Conservation (phyloP, 1,140 invertebrate genomes). For the Octopus sinensis region DNA sequence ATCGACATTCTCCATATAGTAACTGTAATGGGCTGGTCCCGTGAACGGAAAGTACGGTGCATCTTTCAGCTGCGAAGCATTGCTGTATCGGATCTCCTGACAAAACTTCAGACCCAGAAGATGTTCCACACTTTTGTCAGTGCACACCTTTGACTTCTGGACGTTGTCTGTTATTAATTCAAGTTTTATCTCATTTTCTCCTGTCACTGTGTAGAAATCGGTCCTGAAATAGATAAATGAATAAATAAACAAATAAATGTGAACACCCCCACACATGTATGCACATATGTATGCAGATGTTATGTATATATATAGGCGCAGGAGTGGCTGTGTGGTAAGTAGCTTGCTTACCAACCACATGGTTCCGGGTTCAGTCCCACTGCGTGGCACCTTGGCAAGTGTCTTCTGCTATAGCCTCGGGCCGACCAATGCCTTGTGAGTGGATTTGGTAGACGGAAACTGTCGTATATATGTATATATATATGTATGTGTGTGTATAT, state of each 20-base stretch:
- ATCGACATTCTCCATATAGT: constrained; percentile 80
- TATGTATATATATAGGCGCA: too few relatives aligned
- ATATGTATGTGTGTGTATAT: too few relatives aligned
- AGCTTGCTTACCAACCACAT: too few relatives aligned
- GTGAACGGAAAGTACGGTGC: constrained; percentile 74
- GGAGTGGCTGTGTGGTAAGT: rapidly evolving
- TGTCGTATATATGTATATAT: too few relatives aligned
- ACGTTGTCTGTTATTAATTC: constrained; percentile 58
- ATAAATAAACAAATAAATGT: too few relatives aligned
- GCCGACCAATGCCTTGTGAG: too few relatives aligned
- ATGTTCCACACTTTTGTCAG: constrained; percentile 41
- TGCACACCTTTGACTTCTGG: constrained; percentile 63
- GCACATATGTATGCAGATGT: too few relatives aligned
- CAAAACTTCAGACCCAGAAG: constrained; percentile 81
- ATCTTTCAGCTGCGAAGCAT: constrained; percentile 60
- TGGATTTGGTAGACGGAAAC: too few relatives aligned
- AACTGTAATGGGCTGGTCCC: constrained; percentile 74
- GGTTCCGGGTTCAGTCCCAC: too few relatives aligned
- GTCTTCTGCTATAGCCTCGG: too few relatives aligned
- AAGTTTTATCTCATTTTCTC: constrained; percentile 40
- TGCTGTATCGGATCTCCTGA: constrained; percentile 71
- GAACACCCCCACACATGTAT: too few relatives aligned
- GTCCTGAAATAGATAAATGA: constrained; percentile 31
- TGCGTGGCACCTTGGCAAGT: too few relatives aligned
- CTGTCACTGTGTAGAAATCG: constrained; percentile 44